Evolutionary conservation across 1,140 invertebrate species (phyloP), one percentile per base, ranked within the genome.

Genomic region (Papilio helenus): DNA sequence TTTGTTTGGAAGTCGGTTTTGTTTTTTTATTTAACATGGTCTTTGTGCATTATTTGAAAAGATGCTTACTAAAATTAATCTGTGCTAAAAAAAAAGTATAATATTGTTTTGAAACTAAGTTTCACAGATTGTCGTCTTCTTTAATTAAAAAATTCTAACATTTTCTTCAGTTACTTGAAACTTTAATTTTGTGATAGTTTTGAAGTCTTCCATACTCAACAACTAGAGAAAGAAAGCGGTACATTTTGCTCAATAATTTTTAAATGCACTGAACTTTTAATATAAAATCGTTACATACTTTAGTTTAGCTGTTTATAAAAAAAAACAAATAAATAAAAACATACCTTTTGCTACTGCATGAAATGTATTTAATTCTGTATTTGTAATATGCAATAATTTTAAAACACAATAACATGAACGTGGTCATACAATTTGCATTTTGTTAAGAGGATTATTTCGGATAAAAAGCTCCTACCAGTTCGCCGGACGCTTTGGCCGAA

Each of bases 371-470:
- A 68, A 68, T 29, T 68, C 61, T 68, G 26, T 34, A 16, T 29
- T 68, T 34, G 61, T 68, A 68, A 29, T 65, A 29, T 65, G 26
- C 61, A 34, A 68, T 68, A 16, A 68, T 68, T 29, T 68, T 16
- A 34, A 68, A 68, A 68, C 61, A 29, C 14, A 29, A 26, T 65
- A 14, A 68, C 8, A 18, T 16, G 26, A 68, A 34, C 61, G 26
- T 34, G 20, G n/a, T 68, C 61, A 68, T 68, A 68, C 61, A 68
- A 34, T 68, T 68, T 68, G 61, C 61, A 68, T 68, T 68, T 68
- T 68, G 61, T 68, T 68, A 68, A 68, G 26, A 68, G 61, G 61
- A 68, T 68, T 68, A 68, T 68, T 68, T 68, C 26, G 61, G 61
- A 68, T 68, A 68, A 68, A 68, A 68, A 68, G 14, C 61, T 4